phyloP scores from a whole-genome alignment of 2,113 vertebrate genomes.

The Genyomyrus donnyi region DNA sequence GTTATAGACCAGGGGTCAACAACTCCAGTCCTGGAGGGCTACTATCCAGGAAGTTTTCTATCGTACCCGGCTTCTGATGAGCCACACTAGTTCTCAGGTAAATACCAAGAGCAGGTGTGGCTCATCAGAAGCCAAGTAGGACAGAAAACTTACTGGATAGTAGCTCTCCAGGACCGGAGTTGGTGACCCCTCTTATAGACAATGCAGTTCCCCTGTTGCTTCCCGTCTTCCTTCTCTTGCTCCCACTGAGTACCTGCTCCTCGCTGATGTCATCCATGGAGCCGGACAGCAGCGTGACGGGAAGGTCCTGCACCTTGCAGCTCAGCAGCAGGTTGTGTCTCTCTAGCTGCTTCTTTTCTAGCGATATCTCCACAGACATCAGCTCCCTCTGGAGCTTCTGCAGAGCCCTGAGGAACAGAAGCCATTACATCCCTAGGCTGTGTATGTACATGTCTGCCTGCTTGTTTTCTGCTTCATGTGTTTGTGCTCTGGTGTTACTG shows the following conservation, averaged over 20 bases:
- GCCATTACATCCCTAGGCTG: neutral
- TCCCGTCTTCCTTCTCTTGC: neutral
- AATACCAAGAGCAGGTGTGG: no score
- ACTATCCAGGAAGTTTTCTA: no score
- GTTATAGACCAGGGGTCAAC: neutral
- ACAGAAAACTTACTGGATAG: no score
- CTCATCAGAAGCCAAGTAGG: no score
- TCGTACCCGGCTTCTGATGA: no score
- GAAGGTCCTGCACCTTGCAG: conserved; percentile 77
- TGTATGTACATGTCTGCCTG: neutral
- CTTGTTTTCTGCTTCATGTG: neutral
- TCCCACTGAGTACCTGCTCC: conserved; percentile 61
- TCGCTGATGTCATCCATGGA: conserved; percentile 77
- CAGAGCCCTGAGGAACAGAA: conserved; percentile 56
- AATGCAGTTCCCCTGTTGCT: neutral
- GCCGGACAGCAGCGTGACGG: conserved; percentile 65
- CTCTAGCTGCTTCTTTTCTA: conserved; percentile 73
- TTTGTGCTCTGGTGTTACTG: neutral
- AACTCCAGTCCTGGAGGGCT: no score
- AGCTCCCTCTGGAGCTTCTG: conserved; percentile 69
- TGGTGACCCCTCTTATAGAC: no score
- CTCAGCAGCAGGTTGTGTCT: conserved; percentile 78
- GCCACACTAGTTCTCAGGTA: no score
- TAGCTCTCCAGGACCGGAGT: no score
- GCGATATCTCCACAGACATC: conserved; percentile 55